These are phyloP conservation scores for Oreotrochilus melanogaster DNA, from an alignment of 2,113 vertebrate species.

Conservation along the genomic window DNA sequence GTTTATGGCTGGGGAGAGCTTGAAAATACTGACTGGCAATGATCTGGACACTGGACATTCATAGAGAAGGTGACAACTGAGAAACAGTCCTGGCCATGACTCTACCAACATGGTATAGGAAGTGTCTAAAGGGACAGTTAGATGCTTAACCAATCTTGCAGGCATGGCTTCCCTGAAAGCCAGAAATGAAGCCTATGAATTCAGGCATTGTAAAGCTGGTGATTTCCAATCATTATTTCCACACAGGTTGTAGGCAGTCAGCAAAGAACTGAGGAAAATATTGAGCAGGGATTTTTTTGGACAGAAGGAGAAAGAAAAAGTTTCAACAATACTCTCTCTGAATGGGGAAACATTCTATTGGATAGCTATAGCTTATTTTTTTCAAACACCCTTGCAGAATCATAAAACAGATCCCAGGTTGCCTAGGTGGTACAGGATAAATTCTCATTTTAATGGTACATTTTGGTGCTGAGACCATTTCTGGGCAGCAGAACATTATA, in stretches of 20 bases:
- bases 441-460: conserved; percentile 4
- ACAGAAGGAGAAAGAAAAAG: neutral
- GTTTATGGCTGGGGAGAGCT: neutral
- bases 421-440: conserved; percentile 35
- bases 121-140: neutral
- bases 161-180: neutral
- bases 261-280: neutral
- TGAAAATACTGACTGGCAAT: neutral
- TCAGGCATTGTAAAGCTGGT: neutral
- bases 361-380: conserved; percentile 2
- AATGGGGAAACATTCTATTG: neutral
- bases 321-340: conserved; percentile 22
- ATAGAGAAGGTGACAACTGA: neutral
- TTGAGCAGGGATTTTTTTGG: neutral
- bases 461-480: conserved; percentile 19
- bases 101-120: neutral
- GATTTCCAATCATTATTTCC: neutral
- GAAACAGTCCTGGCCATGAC: neutral
- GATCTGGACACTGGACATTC: neutral
- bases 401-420: conserved; percentile 31
- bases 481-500: neutral
- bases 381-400: conserved; percentile 32
- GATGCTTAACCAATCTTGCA: neutral
- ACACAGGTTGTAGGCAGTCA: neutral
- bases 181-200: neutral